Conservation (phyloP, 2,797 vertebrate species). For the Salarias fasciatus region DNA sequence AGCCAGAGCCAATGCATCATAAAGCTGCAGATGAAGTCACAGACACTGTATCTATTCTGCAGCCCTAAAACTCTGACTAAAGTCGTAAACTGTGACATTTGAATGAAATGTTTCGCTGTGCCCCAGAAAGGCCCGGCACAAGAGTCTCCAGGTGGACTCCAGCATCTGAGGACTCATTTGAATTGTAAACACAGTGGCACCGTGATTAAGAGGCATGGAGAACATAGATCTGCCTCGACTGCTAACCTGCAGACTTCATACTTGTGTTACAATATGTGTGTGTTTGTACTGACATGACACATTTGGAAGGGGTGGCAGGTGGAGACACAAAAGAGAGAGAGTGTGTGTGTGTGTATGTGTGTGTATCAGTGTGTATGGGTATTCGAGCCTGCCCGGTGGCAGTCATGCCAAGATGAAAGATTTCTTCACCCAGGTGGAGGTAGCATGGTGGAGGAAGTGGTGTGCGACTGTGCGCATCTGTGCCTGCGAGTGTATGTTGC, state of each 20-base stretch:
- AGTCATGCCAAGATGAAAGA: conserved; percentile 60
- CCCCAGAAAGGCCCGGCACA: conserved; percentile 22
- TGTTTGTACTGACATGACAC: conserved; percentile 21
- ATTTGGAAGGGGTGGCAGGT: conserved; percentile 55
- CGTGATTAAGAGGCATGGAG: conserved; percentile 47
- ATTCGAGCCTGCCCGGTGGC: conserved; percentile 55
- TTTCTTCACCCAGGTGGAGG: conserved; percentile 59
- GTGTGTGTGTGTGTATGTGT: conserved; percentile 1
- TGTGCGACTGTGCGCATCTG: not conserved
- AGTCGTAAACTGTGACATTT: conserved; percentile 33
- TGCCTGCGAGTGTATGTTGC: conserved; percentile 36
- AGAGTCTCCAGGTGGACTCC: conserved; percentile 14
- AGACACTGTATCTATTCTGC: conserved; percentile 14
- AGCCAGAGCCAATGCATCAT: conserved; percentile 16
- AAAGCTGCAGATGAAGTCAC: conserved; percentile 24
- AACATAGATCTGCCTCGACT: conserved; percentile 44
- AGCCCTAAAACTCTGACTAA: conserved; percentile 23
- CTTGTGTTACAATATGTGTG: conserved; percentile 31
- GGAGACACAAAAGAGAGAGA: conserved; percentile 36
- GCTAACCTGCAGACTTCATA: conserved; percentile 23
- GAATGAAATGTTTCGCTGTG: conserved; percentile 29
- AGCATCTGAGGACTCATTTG: conserved; percentile 47
- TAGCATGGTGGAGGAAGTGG: conserved; percentile 26
- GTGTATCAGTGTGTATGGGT: conserved; percentile 14
- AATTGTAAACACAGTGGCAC: conserved; percentile 50